Evolutionary conservation across 2,797 vertebrate genomes (phyloP), one percentile per base, ranked within the genome.

Genomic region (Hippocampus kuda): DNA sequence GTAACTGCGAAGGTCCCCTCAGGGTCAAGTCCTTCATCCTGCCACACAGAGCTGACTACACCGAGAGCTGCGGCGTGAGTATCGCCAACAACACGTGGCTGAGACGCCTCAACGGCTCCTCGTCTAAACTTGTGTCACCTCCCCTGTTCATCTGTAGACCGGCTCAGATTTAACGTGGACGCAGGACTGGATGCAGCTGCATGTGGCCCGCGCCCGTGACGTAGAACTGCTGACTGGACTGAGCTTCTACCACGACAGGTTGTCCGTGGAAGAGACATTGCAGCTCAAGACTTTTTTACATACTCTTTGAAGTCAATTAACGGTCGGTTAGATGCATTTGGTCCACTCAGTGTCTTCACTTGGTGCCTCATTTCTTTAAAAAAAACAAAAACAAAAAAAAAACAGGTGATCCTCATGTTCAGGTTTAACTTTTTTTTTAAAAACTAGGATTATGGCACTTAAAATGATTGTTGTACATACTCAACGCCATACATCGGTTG

Each of bases 41-140:
- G 72, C 97, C 96, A 54, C 94, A 99, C 84, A 88, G 89, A 71
- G 82, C 90, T 0, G 94, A 98, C 86, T 90, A 92, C 76, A 76
- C 81, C 18, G 96, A 99, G 88, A 93, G 88, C 76, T 99, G 96
- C 67, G 76, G 88, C 34, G 97, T 99, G 85, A 94, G 96, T 95
- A 46, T 53, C 63, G 0, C 26, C 1, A 2, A 26, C 67, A 41
- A 22, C 11, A 20, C 18, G 24, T 5, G 20, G 1, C n/a, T 20
- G 18, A 20, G 7, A 30, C n/a, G 18, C 26, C 8, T 34, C 34
- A 2, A 12, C 7, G 24, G 26, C 12, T 11, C 34, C 15, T 20
- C 30, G n/a, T 41, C 30, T 26, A 22, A 3, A 49, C n/a, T 18
- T 2, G 0, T 1, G 38, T 46, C 2, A 2, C 49, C 2, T 8